Conservation (phyloP, 2,797 vertebrate species). For the Choloepus didactylus region DNA sequence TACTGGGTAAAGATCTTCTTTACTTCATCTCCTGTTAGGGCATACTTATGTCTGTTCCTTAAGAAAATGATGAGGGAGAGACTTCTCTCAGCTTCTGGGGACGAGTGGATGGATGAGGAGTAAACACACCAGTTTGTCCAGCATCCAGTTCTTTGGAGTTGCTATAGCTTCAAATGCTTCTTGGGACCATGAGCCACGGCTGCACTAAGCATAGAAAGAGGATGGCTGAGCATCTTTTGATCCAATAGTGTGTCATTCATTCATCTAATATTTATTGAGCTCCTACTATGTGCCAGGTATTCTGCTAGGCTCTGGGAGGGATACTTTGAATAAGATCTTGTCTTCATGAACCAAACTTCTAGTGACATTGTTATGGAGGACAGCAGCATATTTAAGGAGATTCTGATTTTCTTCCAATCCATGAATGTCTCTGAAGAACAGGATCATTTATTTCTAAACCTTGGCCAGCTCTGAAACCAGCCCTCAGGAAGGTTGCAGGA, state of each 20-base stretch:
- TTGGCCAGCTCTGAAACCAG: not conserved
- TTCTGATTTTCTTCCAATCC: not conserved
- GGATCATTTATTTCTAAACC: slow-evolving; percentile 35
- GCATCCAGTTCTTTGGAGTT: no score
- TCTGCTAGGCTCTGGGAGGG: not conserved
- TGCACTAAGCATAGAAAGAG: no score
- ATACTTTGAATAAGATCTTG: slow-evolving; percentile 36
- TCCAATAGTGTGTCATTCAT: not conserved
- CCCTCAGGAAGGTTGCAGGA: not conserved
- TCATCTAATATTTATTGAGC: not conserved
- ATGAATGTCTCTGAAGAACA: not conserved
- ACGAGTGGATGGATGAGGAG: no score
- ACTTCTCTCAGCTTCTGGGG: no score
- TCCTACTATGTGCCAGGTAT: not conserved
- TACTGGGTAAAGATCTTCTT: no score
- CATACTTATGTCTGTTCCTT: no score
- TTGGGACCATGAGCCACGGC: no score
- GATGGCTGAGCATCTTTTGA: not conserved
- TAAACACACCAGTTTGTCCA: no score
- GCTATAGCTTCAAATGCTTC: no score
- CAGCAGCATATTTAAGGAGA: not conserved
- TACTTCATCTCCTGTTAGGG: no score
- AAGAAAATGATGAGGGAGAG: no score
- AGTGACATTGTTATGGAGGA: not conserved
- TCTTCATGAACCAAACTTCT: not conserved